Evolutionary conservation across 2,113 vertebrate genomes (phyloP).

Genomic region (Pelodiscus sinensis): DNA sequence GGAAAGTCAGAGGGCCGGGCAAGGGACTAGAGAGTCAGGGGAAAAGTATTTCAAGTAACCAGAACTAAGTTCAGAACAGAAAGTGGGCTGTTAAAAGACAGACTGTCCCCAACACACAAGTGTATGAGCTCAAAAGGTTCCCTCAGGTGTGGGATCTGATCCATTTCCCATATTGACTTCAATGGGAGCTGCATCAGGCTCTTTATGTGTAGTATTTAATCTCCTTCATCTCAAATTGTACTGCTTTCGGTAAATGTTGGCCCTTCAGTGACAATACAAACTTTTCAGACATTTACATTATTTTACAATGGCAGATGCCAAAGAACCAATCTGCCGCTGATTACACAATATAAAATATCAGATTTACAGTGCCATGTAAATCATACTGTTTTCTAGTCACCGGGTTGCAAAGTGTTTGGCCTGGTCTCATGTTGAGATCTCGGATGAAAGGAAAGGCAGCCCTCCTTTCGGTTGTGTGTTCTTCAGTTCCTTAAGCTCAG

Average conservation of each 20-base stretch:
- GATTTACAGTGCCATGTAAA: background rate
- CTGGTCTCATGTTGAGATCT: background rate
- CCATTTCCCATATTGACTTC: background rate
- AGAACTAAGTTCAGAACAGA: background rate
- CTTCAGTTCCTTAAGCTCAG: background rate
- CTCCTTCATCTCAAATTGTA: background rate
- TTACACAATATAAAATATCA: rapidly evolving
- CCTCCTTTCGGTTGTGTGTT: background rate
- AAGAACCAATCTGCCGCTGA: background rate
- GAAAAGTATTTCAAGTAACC: background rate
- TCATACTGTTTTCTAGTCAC: background rate
- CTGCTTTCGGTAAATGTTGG: background rate
- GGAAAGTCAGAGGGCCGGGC: background rate
- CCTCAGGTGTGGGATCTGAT: background rate
- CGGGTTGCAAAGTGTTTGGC: background rate
- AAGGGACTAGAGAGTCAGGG: background rate
- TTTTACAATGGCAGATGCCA: background rate
- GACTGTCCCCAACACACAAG: background rate
- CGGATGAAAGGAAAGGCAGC: background rate
- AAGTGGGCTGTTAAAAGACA: background rate
- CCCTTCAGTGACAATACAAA: background rate
- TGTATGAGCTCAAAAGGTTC: background rate
- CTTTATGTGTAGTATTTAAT: background rate
- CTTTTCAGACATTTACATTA: background rate
- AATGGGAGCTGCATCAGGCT: background rate